phyloP scores from a whole-genome alignment of 2,113 vertebrate species.

The Brienomyrus longianalis region DNA sequence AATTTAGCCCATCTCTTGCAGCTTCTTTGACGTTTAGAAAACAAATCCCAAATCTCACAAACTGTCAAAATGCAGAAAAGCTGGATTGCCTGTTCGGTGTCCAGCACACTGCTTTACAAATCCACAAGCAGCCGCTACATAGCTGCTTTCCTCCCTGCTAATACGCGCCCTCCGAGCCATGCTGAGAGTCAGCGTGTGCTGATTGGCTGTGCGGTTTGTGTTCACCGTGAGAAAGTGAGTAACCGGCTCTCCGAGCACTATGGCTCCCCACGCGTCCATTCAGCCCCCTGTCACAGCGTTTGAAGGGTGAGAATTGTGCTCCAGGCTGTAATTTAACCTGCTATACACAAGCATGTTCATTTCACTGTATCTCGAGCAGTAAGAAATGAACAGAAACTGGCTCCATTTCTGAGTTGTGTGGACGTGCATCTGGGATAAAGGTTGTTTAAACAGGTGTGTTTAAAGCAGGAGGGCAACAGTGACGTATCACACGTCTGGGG shows the following conservation, averaged over 20 bases:
- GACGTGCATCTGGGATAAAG: background rate
- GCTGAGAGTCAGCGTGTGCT: background rate
- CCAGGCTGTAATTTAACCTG: background rate
- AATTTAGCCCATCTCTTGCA: background rate
- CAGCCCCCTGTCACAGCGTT: background rate
- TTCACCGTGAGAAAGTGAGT: background rate
- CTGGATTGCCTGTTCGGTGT: background rate
- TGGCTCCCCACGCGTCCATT: background rate
- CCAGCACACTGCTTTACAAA: background rate
- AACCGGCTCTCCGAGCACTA: background rate
- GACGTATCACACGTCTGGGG: background rate
- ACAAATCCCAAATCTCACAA: background rate
- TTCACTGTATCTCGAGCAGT: background rate
- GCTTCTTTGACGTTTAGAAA: background rate
- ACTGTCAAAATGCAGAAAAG: background rate
- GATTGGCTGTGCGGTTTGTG: background rate
- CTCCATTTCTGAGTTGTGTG: background rate
- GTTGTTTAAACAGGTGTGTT: background rate
- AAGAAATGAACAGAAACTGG: background rate
- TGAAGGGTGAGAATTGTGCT: background rate
- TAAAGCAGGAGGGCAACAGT: background rate
- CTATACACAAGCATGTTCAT: background rate
- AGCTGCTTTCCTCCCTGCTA: background rate
- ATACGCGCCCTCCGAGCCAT: background rate
- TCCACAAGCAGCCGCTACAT: background rate